These are phyloP conservation scores for Tenthredo distinguenda DNA, from an alignment of 2,888 invertebrate genomes.

Conservation along the genomic window DNA sequence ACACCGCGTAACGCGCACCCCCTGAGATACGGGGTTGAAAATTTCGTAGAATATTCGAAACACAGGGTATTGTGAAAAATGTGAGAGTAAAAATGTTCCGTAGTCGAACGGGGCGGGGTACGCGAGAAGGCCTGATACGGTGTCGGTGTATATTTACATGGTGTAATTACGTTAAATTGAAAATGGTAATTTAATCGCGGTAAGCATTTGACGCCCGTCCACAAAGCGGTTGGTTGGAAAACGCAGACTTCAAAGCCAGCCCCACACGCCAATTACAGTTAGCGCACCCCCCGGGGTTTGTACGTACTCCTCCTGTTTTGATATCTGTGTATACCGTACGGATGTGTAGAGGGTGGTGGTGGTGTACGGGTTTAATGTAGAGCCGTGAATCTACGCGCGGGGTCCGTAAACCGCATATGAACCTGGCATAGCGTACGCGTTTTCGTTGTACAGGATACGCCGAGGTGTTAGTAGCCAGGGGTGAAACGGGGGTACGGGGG, in stretches of 20 bases:
- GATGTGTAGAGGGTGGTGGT: neutral
- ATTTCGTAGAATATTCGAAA: constrained; percentile 56
- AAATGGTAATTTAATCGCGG: constrained; percentile 69
- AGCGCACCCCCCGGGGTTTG: constrained; percentile 4
- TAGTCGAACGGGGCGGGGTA: neutral
- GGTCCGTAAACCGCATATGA: constrained; percentile 2
- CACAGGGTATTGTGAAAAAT: constrained; percentile 44
- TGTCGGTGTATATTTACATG: constrained; percentile 35
- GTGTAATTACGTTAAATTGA: constrained; percentile 62
- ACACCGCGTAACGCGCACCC: too few relatives aligned
- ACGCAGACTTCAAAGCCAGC: constrained; percentile 71
- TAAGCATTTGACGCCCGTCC: constrained; percentile 66
- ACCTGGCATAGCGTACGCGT: neutral
- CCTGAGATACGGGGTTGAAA: neutral
- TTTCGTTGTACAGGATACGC: neutral
- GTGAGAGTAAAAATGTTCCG: constrained; percentile 2
- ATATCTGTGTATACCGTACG: neutral
- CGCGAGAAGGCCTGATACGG: neutral
- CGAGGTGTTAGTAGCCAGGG: neutral
- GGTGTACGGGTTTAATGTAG: neutral
- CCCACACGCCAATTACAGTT: constrained; percentile 69
- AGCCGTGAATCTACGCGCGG: neutral
- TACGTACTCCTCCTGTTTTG: neutral
- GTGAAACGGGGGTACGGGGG: constrained; percentile 9
- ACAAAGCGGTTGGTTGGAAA: constrained; percentile 62